phyloP scores from a whole-genome alignment of 2,888 invertebrate genomes.

The Parelbella ahira region DNA sequence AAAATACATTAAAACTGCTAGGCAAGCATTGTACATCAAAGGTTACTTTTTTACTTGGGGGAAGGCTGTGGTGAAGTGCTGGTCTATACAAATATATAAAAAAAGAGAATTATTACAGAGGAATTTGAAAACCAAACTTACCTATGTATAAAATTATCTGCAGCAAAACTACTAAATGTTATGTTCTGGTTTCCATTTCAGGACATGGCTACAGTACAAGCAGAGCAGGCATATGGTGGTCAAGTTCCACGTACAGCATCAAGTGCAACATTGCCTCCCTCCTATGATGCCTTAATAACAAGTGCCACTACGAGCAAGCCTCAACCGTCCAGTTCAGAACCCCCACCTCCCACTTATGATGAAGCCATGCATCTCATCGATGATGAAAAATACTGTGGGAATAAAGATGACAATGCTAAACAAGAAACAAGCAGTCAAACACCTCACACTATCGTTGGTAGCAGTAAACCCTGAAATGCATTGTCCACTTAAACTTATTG shows the following conservation, averaged over 20 bases:
- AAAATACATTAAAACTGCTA: too few relatives aligned
- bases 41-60: too few relatives aligned
- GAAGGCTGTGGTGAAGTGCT: too few relatives aligned
- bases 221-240: conserved; percentile 74
- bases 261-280: conserved; percentile 81
- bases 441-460: conserved; percentile 44
- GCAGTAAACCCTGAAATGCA: conserved; percentile 61
- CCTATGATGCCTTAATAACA: conserved; percentile 81
- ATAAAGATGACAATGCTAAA: conserved; percentile 56
- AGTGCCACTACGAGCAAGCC: conserved; percentile 62
- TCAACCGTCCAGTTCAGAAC: conserved; percentile 73
- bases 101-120: too few relatives aligned
- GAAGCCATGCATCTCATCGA: conserved; percentile 81
- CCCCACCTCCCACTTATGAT: conserved; percentile 83
- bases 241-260: conserved; percentile 78
- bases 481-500: conserved; percentile 38
- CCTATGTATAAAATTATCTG: too few relatives aligned
- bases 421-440: conserved; percentile 61
- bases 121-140: too few relatives aligned
- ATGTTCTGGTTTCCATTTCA: conserved; percentile 59
- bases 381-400: conserved; percentile 59
- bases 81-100: too few relatives aligned
- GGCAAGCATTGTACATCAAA: too few relatives aligned
- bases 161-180: too few relatives aligned
- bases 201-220: conserved; percentile 80